Evolutionary conservation across 2,797 vertebrate genomes (phyloP).

Genomic region (Muscicapa striata): DNA sequence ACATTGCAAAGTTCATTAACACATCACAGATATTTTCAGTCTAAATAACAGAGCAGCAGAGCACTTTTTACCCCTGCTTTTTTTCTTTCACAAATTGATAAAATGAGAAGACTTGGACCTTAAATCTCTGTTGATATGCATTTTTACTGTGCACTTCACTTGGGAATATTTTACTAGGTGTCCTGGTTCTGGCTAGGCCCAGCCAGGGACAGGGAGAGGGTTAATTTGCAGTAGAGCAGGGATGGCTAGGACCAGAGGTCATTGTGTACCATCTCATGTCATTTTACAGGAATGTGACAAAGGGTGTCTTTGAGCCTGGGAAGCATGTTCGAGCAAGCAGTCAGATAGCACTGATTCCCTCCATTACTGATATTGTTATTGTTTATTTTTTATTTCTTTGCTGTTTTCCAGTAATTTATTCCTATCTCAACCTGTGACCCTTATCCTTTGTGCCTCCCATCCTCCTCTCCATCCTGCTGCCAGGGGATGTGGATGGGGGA

Average conservation of each 20-base stretch:
- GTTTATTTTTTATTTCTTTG: neutral
- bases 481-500: neutral
- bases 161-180: neutral
- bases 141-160: neutral
- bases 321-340: neutral
- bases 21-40: neutral
- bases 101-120: neutral
- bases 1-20: neutral
- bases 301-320: accelerated
- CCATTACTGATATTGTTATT: neutral
- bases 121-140: neutral
- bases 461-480: neutral
- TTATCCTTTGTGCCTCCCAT: neutral
- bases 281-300: neutral
- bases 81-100: neutral
- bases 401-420: neutral
- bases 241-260: too few species aligned
- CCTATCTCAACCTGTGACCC: neutral
- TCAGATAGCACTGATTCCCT: accelerated
- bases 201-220: too few species aligned
- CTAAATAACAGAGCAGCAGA: neutral
- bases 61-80: accelerated
- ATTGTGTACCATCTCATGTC: neutral
- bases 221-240: neutral
- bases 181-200: neutral